Percentiles rank a stretch among this genome's conserved stretches.
These are phyloP conservation scores for Ceratitis capitata DNA, from an alignment of 1,140 invertebrate species.

Conservation along the genomic window DNA sequence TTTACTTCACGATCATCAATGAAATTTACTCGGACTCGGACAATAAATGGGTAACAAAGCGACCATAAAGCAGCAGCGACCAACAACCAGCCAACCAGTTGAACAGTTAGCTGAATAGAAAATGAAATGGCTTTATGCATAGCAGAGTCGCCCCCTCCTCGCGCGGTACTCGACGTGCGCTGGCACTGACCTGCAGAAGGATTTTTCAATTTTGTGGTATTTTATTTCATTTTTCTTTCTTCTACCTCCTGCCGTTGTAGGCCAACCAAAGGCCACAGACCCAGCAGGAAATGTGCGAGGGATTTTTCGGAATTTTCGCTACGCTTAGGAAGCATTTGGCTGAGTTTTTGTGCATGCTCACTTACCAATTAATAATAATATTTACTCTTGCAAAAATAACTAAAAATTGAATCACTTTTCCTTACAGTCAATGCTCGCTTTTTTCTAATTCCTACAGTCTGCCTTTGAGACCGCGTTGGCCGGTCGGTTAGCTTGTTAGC, in stretches of 20 bases:
- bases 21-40: constrained; percentile 3
- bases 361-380: no score
- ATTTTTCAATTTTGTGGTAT: neutral
- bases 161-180: neutral
- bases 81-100: constrained; percentile 27
- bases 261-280: neutral
- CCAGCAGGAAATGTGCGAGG: neutral
- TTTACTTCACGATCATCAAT: constrained; percentile 36
- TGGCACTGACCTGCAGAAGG: neutral
- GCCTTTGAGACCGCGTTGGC: neutral
- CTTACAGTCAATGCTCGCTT: no score
- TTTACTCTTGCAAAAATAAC: no score
- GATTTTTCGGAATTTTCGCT: no score
- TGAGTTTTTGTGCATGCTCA: no score
- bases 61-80: constrained; percentile 33
- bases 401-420: no score
- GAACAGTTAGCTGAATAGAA: constrained; percentile 8
- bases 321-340: no score
- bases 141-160: neutral
- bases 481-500: neutral
- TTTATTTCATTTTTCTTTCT: neutral
- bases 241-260: neutral
- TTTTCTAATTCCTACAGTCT: no score
- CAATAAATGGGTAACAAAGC: constrained; percentile 24
- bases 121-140: neutral